Percentiles rank a stretch among this genome's conserved stretches.
Evolutionary conservation across 2,113 vertebrate species (phyloP).

Genomic region (Dasyurus viverrinus): DNA sequence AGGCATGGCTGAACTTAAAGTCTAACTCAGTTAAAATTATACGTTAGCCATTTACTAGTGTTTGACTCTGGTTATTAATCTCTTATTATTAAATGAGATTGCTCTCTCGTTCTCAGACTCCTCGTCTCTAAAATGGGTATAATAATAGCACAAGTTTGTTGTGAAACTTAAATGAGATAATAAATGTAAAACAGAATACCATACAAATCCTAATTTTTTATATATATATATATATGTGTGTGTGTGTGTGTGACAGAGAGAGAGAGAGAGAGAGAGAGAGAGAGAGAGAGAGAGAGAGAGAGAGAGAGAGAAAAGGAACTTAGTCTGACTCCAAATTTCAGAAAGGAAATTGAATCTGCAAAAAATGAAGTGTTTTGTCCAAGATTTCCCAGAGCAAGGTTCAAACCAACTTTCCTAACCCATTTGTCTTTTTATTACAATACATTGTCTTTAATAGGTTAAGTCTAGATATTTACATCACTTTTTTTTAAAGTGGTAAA

Average conservation of each 20-base stretch:
- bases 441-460: not conserved
- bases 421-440: not conserved
- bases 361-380: not conserved
- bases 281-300: no score
- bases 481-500: not conserved
- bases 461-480: not conserved
- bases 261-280: no score
- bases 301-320: not conserved
- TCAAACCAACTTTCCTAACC: not conserved
- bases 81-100: not conserved
- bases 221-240: not conserved
- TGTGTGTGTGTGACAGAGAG: no score
- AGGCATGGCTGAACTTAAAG: not conserved
- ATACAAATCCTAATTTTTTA: not conserved
- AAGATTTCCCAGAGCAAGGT: not conserved
- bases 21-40: not conserved
- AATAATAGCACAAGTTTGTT: not conserved
- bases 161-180: not conserved
- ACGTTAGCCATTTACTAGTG: not conserved
- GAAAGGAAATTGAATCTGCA: not conserved
- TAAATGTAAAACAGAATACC: not conserved
- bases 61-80: not conserved
- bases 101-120: not conserved
- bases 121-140: not conserved
- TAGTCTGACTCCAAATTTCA: not conserved